Evolutionary conservation across 1,140 invertebrate species (phyloP).

Genomic region (Ceratina calcarata): DNA sequence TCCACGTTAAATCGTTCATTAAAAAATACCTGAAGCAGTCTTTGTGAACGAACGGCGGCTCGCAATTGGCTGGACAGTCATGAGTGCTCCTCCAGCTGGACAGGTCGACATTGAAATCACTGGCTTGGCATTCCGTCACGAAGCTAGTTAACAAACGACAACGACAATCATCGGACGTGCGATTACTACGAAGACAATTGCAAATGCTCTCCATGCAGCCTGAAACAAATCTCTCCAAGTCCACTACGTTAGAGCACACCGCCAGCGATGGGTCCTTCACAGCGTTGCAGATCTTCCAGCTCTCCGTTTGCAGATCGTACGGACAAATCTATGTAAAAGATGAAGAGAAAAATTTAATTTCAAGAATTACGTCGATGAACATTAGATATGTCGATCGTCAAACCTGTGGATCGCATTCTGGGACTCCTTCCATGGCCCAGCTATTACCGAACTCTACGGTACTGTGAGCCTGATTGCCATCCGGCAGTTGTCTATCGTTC

Average conservation of each 20-base stretch:
- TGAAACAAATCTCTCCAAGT: constrained; percentile 85
- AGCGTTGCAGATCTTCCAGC: constrained; percentile 83
- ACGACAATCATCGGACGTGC: constrained; percentile 82
- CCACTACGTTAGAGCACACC: constrained; percentile 82
- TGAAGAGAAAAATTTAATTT: neutral
- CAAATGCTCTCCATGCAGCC: constrained; percentile 88
- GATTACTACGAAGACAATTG: constrained; percentile 82
- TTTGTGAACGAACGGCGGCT: constrained; percentile 87
- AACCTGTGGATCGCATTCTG: constrained; percentile 80
- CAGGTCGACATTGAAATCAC: constrained; percentile 83
- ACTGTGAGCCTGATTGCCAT: constrained; percentile 83
- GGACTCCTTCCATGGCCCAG: constrained; percentile 83
- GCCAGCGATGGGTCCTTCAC: constrained; percentile 83
- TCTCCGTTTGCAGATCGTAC: constrained; percentile 81
- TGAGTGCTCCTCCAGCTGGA: constrained; percentile 86
- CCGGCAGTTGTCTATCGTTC: constrained; percentile 87
- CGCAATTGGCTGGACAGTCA: constrained; percentile 86
- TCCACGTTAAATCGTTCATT: neutral
- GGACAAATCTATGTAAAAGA: constrained; percentile 79
- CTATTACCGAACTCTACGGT: constrained; percentile 87
- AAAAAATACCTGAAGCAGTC: constrained; percentile 86
- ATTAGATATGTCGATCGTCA: neutral
- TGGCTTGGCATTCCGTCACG: constrained; percentile 86
- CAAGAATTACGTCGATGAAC: neutral
- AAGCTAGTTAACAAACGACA: constrained; percentile 86